Conservation (phyloP, 2,888 invertebrate species). For the Nemotelus nigrinus region DNA sequence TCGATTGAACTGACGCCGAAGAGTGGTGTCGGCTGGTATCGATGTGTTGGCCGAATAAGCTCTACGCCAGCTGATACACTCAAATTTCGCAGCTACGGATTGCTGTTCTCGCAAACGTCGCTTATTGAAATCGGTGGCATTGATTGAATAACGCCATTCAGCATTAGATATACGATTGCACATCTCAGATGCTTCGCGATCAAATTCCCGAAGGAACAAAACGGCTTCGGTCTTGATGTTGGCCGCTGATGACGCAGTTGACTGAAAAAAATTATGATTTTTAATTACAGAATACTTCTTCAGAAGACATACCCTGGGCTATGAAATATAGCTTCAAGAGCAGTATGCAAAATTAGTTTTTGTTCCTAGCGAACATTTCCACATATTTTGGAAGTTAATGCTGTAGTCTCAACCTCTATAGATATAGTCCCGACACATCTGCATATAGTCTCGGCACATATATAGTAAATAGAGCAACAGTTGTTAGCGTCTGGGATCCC, state of each 20-base stretch:
- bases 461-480: no score
- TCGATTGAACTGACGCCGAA: constrained; percentile 75
- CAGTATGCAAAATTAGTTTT: background rate
- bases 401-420: no score
- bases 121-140: constrained; percentile 77
- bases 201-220: constrained; percentile 78
- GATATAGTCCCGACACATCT: no score
- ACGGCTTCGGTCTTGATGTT: constrained; percentile 67
- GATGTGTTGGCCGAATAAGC: constrained; percentile 75
- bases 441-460: no score
- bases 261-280: constrained; percentile 10
- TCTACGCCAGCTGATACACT: constrained; percentile 78
- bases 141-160: constrained; percentile 81
- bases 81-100: constrained; percentile 76
- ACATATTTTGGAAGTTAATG: no score
- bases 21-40: constrained; percentile 73
- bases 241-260: background rate
- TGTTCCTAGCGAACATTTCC: no score
- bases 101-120: constrained; percentile 78
- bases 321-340: background rate
- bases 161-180: constrained; percentile 77
- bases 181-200: constrained; percentile 76
- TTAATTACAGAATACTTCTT: background rate
- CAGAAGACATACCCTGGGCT: background rate
- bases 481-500: no score